Conservation (phyloP, 2,888 invertebrate species). For the Thecocarcelia acutangulata region DNA sequence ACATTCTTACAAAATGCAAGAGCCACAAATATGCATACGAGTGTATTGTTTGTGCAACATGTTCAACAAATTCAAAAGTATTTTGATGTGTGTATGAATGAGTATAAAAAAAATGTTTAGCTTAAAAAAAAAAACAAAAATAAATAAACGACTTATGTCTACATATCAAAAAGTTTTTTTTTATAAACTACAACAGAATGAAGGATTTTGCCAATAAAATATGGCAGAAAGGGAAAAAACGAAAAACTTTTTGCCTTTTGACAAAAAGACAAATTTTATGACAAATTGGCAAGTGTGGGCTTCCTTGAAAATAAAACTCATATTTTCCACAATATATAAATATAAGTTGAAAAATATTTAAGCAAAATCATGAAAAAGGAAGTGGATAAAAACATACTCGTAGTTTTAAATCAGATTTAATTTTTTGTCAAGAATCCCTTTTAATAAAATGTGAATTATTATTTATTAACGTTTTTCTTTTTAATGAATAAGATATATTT, state of each 20-base stretch:
- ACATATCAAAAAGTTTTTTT: conserved; percentile 19
- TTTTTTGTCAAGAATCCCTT: too few species aligned
- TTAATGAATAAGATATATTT: neutral
- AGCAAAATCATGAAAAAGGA: too few species aligned
- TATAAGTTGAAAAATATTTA: conserved; percentile 1
- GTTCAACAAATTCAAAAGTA: neutral
- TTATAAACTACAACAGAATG: conserved; percentile 36
- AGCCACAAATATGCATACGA: too few species aligned
- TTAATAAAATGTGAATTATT: too few species aligned
- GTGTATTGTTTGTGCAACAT: too few species aligned
- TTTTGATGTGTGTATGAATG: neutral
- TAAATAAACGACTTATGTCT: conserved; percentile 2
- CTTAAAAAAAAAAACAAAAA: conserved; percentile 4
- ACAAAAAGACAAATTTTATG: conserved; percentile 48
- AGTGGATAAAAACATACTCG: too few species aligned
- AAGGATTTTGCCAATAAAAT: conserved; percentile 43
- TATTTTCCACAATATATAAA: neutral
- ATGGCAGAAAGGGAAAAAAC: neutral
- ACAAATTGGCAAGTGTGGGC: conserved; percentile 57
- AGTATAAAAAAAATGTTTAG: too few species aligned
- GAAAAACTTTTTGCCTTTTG: conserved; percentile 6
- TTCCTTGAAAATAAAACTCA: conserved; percentile 24
- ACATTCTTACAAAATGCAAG: too few species aligned
- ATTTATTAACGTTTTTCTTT: too few species aligned
- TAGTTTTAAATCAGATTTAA: too few species aligned